These are phyloP conservation scores for Lagorchestes hirsutus DNA, from an alignment of 2,797 vertebrate species.

Conservation along the genomic window DNA sequence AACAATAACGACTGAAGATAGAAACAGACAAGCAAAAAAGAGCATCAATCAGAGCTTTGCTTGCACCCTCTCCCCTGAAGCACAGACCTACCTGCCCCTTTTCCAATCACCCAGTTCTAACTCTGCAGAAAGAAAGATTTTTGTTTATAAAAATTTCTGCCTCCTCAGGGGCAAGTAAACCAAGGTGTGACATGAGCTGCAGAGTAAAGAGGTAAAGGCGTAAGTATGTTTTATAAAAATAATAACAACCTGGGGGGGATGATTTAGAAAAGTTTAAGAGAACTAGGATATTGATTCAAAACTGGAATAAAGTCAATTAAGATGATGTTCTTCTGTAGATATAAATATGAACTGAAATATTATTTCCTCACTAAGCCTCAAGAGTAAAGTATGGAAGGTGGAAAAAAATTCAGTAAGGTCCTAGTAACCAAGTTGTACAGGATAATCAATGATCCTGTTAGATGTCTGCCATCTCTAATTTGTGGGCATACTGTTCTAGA, in stretches of 20 bases:
- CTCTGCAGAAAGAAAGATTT: neutral
- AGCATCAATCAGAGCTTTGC: neutral
- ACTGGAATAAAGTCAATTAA: neutral
- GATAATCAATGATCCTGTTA: constrained; percentile 58
- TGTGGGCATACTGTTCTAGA: constrained; percentile 73
- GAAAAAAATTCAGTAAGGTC: constrained; percentile 54
- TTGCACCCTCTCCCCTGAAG: neutral
- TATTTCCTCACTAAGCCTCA: constrained; percentile 32
- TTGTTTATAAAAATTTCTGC: neutral
- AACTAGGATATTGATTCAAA: neutral
- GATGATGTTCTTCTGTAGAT: neutral
- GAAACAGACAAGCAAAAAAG: neutral
- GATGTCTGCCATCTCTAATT: constrained; percentile 67
- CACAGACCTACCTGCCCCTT: neutral
- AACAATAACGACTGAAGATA: neutral
- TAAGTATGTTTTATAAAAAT: constrained; percentile 4
- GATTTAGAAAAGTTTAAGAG: neutral
- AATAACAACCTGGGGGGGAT: neutral
- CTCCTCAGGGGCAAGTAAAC: neutral
- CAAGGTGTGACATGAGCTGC: neutral
- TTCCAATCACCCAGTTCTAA: neutral
- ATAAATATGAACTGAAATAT: neutral
- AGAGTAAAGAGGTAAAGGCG: neutral
- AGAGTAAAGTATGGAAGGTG: constrained; percentile 37
- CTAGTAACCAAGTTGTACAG: constrained; percentile 61